phyloP scores from a whole-genome alignment of 2,888 invertebrate species.

The Linyphia triangularis region DNA sequence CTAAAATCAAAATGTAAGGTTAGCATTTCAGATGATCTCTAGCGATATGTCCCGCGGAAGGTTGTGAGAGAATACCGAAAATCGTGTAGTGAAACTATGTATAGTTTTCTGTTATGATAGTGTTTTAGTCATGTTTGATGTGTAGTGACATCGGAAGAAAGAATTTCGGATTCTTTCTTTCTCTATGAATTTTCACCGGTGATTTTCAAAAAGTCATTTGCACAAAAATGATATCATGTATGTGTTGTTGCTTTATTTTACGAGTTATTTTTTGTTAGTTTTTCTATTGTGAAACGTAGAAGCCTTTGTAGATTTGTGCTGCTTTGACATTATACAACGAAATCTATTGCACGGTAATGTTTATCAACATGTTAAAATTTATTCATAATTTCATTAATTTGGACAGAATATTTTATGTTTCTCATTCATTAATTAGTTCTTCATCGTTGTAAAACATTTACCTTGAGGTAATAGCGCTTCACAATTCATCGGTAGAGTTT shows the following conservation, averaged over 20 bases:
- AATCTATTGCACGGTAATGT: too few species aligned
- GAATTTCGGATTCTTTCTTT: neutral
- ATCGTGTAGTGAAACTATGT: slow-evolving; percentile 7
- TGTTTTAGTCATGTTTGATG: slow-evolving; percentile 39
- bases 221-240: slow-evolving; percentile 63
- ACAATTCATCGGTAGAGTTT: too few species aligned
- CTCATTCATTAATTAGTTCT: too few species aligned
- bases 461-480: too few species aligned
- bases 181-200: slow-evolving; percentile 67
- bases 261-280: slow-evolving; percentile 42
- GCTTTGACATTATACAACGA: too few species aligned
- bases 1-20: neutral
- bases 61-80: neutral
- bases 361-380: too few species aligned
- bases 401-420: too few species aligned
- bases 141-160: slow-evolving; percentile 17
- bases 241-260: slow-evolving; percentile 62
- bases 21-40: neutral
- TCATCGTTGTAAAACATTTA: too few species aligned
- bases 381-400: too few species aligned
- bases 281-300: slow-evolving; percentile 40
- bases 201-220: slow-evolving; percentile 71
- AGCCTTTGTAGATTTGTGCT: slow-evolving; percentile 27
- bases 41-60: slow-evolving; percentile 21
- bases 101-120: slow-evolving; percentile 5